Base-by-base conservation (phyloP, 2,888 invertebrate species). In the Hofmannophila pseudospretella region DNA sequence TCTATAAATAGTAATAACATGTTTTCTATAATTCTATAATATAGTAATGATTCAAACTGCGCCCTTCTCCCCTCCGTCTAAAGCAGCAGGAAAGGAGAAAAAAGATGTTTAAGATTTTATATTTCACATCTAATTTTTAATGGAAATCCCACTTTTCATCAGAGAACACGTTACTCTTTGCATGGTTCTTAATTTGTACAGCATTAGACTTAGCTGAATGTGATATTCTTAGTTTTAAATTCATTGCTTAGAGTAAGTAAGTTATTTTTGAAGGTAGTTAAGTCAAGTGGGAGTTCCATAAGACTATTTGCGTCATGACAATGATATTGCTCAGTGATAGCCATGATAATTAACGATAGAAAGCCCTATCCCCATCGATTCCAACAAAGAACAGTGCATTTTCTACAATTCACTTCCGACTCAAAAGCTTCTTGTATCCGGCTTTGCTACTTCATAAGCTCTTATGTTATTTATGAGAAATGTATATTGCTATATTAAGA, bases 231-330 rank as follows among this genome's bases (percentile, higher is more conserved):
- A n/a, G n/a, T n/a, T n/a, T n/a, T n/a, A n/a, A n/a, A n/a, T n/a
- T n/a, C n/a, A n/a, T n/a, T n/a, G n/a, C n/a, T n/a, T n/a, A n/a
- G n/a, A n/a, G n/a, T n/a, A n/a, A n/a, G n/a, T n/a, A n/a, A n/a
- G n/a, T n/a, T n/a, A n/a, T n/a, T n/a, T n/a, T n/a, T n/a, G n/a
- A n/a, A n/a, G n/a, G n/a, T n/a, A n/a, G n/a, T n/a, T n/a, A n/a
- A 35, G 42, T 42, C 48, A 51, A 65, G 75, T 79, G 79, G 78
- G 79, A 78, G 54, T 65, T 70, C 77, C 79, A 57, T 54, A 51
- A 54, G 49, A 51, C 59, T 61, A 65, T 71, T 85, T 85, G 86
- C 86, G 68, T 84, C 86, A 86, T 86, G 86, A 86, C 86, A 86
- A 86, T 86, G 86, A 76, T 67, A 80, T 85, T 84, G 85, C 86